Evolutionary conservation across 2,113 vertebrate species (phyloP), one percentile per base, ranked within the genome.

Genomic region (Fulica atra): DNA sequence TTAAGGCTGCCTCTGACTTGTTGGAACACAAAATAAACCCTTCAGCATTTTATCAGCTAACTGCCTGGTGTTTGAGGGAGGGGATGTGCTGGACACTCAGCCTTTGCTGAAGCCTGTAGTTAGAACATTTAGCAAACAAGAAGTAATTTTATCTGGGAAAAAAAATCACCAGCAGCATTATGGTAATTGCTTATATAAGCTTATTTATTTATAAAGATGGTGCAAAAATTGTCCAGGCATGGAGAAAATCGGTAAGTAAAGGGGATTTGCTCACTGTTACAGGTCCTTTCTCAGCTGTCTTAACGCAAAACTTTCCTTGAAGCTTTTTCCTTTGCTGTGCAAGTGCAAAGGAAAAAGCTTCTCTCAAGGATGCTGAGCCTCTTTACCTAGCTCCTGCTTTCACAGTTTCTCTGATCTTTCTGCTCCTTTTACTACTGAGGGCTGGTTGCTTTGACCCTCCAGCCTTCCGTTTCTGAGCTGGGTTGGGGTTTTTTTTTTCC

Each of bases 391-490:
- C 11, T 71, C 9, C 5, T 53, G 28, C 54, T 72, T 33, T 56
- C 10, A 14, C 11, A 0, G 2, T 59, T 68, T 40, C 19, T 46
- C 24, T 65, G 50, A 1, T 16, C 19, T 65, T 51, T 61, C 51
- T 63, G 13, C 79, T 15, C 46, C 24, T 36, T 57, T 66, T 48
- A 20, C 17, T 7, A 1, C 11, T 15, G 7, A 24, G 16, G 42
- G 2, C 4, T 60, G 18, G 4, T 31, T 46, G 2, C 18, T 56
- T 46, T 81, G 33, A 21, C 29, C 33, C 35, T 46, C 38, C 56
- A 86, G 3, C 68, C 56, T 57, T 46, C 29, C 20, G 0, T 53
- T 63, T 33, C 29, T 0, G 0, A 11, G 2, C 1, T 68, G 0
- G 11, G 9, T 48, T 48, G 50, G 24, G 24, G 46, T n/a, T 46